These are phyloP conservation scores for Scaeva pyrastri DNA, from an alignment of 2,888 invertebrate genomes.

Conservation along the genomic window DNA sequence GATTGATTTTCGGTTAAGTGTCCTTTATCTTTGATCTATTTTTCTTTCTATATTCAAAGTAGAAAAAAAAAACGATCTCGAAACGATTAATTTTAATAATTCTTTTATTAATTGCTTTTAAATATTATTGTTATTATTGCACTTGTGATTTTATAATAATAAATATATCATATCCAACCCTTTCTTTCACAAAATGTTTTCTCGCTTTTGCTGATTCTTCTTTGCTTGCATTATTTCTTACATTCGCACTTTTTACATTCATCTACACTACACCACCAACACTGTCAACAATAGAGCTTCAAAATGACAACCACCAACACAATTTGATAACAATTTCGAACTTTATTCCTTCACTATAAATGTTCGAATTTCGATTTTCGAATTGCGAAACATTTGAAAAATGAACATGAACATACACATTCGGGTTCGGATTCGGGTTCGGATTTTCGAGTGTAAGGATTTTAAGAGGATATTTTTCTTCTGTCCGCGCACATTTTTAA, in stretches of 20 bases:
- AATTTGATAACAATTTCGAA: slow-evolving; percentile 41
- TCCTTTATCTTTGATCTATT: background rate
- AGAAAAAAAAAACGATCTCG: slow-evolving; percentile 7
- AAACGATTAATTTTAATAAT: slow-evolving; percentile 21
- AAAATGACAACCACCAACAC: slow-evolving; percentile 47
- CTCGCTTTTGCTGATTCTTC: slow-evolving; percentile 32
- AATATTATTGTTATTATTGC: slow-evolving; percentile 15
- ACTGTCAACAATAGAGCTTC: slow-evolving; percentile 45
- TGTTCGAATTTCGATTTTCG: slow-evolving; percentile 54
- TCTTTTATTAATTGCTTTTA: slow-evolving; percentile 36
- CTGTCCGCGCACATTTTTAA: slow-evolving; percentile 56
- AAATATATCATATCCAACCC: slow-evolving; percentile 3
- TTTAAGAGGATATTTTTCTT: slow-evolving; percentile 53
- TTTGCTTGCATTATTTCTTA: slow-evolving; percentile 42
- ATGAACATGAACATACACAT: no score
- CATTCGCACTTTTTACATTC: slow-evolving; percentile 58
- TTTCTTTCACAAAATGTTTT: slow-evolving; percentile 40
- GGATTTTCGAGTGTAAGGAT: slow-evolving; percentile 17
- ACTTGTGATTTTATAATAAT: slow-evolving; percentile 16
- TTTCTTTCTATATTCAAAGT: background rate
- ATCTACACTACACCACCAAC: slow-evolving; percentile 35
- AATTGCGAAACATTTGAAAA: slow-evolving; percentile 65
- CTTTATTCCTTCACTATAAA: slow-evolving; percentile 11
- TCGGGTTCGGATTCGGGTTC: background rate
- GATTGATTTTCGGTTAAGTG: slow-evolving; percentile 6